A percentile compares a stretch with the other conserved stretches of the same genome.
phyloP scores from a whole-genome alignment of 2,113 vertebrate genomes.

The Oreochromis niloticus region DNA sequence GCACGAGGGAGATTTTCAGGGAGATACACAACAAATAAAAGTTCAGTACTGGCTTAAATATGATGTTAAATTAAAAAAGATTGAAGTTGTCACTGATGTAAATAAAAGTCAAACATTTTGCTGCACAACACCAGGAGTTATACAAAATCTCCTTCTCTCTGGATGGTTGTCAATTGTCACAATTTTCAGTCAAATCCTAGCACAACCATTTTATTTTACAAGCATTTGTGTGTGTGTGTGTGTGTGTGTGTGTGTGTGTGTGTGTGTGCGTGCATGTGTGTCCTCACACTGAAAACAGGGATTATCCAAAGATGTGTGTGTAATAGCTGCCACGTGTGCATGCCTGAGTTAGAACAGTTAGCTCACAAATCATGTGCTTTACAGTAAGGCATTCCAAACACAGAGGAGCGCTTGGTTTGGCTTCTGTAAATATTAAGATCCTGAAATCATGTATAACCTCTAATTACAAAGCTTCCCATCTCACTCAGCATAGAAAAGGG shows the following conservation, averaged over 20 bases:
- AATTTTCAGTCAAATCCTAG: not conserved
- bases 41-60: not conserved
- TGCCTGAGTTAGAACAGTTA: constrained; percentile 2
- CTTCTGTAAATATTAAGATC: not conserved
- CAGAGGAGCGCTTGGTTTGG: not conserved
- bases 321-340: constrained; percentile 23
- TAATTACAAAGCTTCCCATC: not conserved
- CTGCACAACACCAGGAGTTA: not conserved
- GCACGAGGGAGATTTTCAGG: not conserved
- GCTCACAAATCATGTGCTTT: constrained; percentile 45
- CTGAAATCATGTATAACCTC: not conserved
- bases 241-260: not conserved
- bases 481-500: not conserved
- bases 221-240: not conserved
- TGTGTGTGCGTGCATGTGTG: not conserved
- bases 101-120: not conserved
- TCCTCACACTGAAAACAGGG: not conserved
- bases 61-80: not conserved
- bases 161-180: not conserved
- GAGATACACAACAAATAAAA: not conserved
- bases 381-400: not conserved
- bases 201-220: not conserved
- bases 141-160: not conserved
- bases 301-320: constrained; percentile 11
- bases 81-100: not conserved